These are phyloP conservation scores for Poeciliopsis paucimaculata DNA, from an alignment of 2,797 vertebrate genomes.

Conservation along the genomic window DNA sequence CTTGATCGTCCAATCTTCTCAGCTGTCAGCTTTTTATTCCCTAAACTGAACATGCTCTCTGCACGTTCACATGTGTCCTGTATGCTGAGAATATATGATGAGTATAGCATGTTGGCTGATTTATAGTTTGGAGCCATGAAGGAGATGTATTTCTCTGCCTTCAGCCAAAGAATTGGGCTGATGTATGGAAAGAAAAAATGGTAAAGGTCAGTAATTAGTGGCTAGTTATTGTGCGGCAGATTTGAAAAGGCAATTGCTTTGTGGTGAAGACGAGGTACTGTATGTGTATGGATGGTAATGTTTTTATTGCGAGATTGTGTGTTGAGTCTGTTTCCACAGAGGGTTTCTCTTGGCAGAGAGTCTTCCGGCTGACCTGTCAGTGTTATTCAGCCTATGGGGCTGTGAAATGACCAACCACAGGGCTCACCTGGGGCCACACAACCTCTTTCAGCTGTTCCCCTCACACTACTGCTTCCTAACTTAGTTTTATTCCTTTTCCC, in stretches of 20 bases:
- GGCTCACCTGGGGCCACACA: conserved; percentile 59
- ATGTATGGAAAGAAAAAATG: conserved; percentile 42
- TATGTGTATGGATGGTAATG: conserved; percentile 20
- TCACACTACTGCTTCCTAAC: conserved; percentile 28
- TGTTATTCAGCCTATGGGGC: conserved; percentile 64
- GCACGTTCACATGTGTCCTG: conserved; percentile 17
- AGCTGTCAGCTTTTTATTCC: conserved; percentile 39
- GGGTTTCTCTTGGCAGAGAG: conserved; percentile 62
- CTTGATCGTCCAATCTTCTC: conserved; percentile 54
- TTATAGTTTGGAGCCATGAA: conserved; percentile 30
- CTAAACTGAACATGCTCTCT: neutral
- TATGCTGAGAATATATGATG: conserved; percentile 11
- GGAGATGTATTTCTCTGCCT: conserved; percentile 38
- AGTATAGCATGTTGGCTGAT: conserved; percentile 35
- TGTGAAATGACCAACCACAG: conserved; percentile 63
- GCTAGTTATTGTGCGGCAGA: conserved; percentile 63
- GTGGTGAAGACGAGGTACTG: conserved; percentile 30
- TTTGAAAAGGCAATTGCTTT: conserved; percentile 75
- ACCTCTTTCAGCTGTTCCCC: conserved; percentile 38
- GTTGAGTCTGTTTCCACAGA: conserved; percentile 31
- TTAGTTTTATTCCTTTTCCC: conserved; percentile 26
- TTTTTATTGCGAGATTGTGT: conserved; percentile 11
- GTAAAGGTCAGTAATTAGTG: conserved; percentile 73
- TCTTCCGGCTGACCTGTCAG: conserved; percentile 74
- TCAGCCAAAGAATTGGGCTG: conserved; percentile 49